Conservation (phyloP, 2,888 invertebrate genomes). For the Monoplex corrugatus region DNA sequence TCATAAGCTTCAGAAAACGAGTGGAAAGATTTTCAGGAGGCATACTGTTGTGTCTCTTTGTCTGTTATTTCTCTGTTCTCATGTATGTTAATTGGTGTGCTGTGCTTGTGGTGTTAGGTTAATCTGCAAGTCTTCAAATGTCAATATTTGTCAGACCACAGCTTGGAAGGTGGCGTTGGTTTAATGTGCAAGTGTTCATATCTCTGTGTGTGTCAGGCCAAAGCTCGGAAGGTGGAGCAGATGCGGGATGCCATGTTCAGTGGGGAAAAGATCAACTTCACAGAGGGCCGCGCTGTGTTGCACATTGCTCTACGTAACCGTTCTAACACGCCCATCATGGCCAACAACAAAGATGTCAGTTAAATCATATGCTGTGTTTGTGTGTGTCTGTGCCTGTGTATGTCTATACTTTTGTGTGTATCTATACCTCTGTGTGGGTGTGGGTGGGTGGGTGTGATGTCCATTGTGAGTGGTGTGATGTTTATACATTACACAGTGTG, state of each 20-base stretch:
- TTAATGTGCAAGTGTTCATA: neutral
- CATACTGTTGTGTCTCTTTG: too few species aligned
- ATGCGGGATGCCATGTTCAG: conserved; percentile 94
- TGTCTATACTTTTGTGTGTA: neutral
- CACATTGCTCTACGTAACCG: conserved; percentile 97
- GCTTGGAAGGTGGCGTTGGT: neutral
- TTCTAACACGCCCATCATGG: conserved; percentile 88
- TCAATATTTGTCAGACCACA: neutral
- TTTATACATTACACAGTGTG: neutral
- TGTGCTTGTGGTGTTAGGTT: neutral
- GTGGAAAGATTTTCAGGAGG: too few species aligned
- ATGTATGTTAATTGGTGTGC: neutral
- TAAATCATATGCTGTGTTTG: neutral
- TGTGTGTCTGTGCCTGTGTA: neutral
- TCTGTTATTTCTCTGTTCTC: neutral
- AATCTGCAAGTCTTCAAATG: neutral
- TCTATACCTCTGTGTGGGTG: neutral
- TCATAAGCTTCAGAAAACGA: too few species aligned
- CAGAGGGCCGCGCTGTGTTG: conserved; percentile 96
- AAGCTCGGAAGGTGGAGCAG: conserved; percentile 90
- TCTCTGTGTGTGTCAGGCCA: conserved; percentile 82
- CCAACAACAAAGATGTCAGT: conserved; percentile 92
- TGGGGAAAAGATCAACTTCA: conserved; percentile 98
- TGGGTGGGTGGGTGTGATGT: neutral
- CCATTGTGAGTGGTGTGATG: neutral